A percentile compares a stretch with the other conserved stretches of the same genome.
Conservation (phyloP, 2,797 vertebrate species). For the Sebastolobus altivelis region DNA sequence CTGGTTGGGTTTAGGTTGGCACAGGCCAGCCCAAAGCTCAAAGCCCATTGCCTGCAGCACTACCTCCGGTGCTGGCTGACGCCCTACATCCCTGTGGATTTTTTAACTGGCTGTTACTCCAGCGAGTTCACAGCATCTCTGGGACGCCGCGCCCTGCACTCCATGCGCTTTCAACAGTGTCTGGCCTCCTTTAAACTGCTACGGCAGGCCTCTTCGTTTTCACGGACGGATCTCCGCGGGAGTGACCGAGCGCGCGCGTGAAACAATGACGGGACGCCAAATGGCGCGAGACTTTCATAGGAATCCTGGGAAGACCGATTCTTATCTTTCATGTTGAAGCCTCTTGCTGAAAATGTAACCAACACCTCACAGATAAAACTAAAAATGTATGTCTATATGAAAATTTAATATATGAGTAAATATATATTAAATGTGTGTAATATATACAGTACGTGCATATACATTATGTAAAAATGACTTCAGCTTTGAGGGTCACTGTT, state of each 20-base stretch:
- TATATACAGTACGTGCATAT: slow-evolving; percentile 84
- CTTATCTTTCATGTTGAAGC: slow-evolving; percentile 67
- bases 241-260: slow-evolving; percentile 17
- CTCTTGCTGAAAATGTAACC: slow-evolving; percentile 80
- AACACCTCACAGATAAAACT: slow-evolving; percentile 78
- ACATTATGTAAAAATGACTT: slow-evolving; percentile 74
- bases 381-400: slow-evolving; percentile 83
- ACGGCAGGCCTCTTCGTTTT: slow-evolving; percentile 46
- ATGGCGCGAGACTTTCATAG: slow-evolving; percentile 30
- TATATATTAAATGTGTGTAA: slow-evolving; percentile 87
- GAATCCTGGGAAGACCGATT: slow-evolving; percentile 56
- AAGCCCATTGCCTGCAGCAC: slow-evolving; percentile 65
- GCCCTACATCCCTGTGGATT: slow-evolving; percentile 65
- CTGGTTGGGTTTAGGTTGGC: slow-evolving; percentile 61
- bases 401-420: slow-evolving; percentile 88
- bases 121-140: slow-evolving; percentile 63
- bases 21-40: slow-evolving; percentile 49
- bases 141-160: slow-evolving; percentile 72
- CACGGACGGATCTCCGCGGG: slow-evolving; percentile 32
- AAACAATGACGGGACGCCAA: slow-evolving; percentile 21
- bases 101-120: slow-evolving; percentile 65
- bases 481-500: slow-evolving; percentile 65
- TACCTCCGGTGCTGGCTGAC: slow-evolving; percentile 62
- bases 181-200: slow-evolving; percentile 60
- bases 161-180: slow-evolving; percentile 76